Base-by-base conservation (phyloP, 2,888 invertebrate genomes). In the Dryomyza anilis region DNA sequence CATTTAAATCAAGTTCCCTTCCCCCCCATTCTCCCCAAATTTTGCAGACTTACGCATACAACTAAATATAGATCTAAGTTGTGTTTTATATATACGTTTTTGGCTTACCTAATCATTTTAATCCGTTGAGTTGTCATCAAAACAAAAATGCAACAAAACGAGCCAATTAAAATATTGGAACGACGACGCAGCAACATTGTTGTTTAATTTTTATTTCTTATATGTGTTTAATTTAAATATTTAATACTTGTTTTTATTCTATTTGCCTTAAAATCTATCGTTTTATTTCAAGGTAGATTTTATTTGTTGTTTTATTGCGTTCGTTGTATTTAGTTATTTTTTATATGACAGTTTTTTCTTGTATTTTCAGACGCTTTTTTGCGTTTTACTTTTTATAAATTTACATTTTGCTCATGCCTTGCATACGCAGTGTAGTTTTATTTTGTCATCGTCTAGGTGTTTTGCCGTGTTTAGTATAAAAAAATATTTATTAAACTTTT, bases 151-250 rank as follows among this genome's bases (percentile, higher is more conserved):
- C 60, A 63, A 19, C 71, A 69, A 29, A 69, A 55, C 62, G 67
- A 63, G 43, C 68, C 12, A 48, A 59, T 36, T 14, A 33, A 33
- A 30, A 58, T 19, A 55, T 60, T 55, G 7, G n/a, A n/a, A n/a
- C n/a, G n/a, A n/a, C n/a, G n/a, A n/a, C 23, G 70, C 58, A 69
- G 55, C 23, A n/a, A 25, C 59, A 60, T 64, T 58, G 36, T 67
- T 59, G 56, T 29, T 52, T 43, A 52, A 27, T 52, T 14, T 58
- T 66, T n/a, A 46, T 27, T 21, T 30, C 19, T 19, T 4, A 25
- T 45, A 25, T 36, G 16, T 36, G 55, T 23, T 19, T 48, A 36
- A 0, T 55, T 30, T 30, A 21, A 5, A 23, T 56, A 23, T 36
- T 39, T 14, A 33, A 8, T n/a, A n/a, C n/a, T n/a, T n/a, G n/a